Base-by-base conservation (phyloP, 2,888 invertebrate genomes). In the Ochropacha duplaris region DNA sequence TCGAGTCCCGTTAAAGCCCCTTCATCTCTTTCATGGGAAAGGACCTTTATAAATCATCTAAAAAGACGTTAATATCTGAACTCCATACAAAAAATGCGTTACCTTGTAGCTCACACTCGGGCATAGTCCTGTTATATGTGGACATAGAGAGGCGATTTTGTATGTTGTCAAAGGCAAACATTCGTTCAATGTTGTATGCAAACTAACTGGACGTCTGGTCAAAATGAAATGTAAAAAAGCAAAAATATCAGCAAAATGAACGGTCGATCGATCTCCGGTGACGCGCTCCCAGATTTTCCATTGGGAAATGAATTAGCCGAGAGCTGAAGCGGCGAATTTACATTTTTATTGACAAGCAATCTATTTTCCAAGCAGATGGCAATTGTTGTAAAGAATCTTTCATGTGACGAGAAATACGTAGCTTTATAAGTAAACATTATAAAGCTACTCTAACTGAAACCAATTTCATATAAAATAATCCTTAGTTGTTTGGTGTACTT, bases 281-380 rank as follows among this genome's bases (percentile, higher is more conserved):
- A 88, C 88, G 87, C 81, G 87, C 81, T 84, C 76, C 83, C 86
- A 86, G 90, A 90, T 91, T 91, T 91, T 91, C 91, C 90, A 90
- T 84, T 85, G 89, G 88, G 86, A 88, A 90, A 90, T 90, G 91
- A 92, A 92, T 91, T 92, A 92, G 91, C 89, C 79, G 86, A 80
- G 84, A 90, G 90, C 87, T 84, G 89, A 87, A 86, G 85, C 84
- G 84, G 73, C 78, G 85, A 89, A 92, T 92, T 92, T 92, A 91
- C 92, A 92, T 92, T 91, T 92, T 92, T 92, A 92, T 92, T 91
- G 90, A 92, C 91, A 90, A 90, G 81, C 90, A 86, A 90, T 90
- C 89, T 90, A 88, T 91, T 90, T 87, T 85, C 86, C 81, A 81
- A 85, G 82, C 84, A 86, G 87, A 88, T 84, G 86, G 83, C 86